A percentile compares a stretch with the other conserved stretches of the same genome.
Conservation (phyloP, 2,888 invertebrate species). For the Pollenia angustigena region DNA sequence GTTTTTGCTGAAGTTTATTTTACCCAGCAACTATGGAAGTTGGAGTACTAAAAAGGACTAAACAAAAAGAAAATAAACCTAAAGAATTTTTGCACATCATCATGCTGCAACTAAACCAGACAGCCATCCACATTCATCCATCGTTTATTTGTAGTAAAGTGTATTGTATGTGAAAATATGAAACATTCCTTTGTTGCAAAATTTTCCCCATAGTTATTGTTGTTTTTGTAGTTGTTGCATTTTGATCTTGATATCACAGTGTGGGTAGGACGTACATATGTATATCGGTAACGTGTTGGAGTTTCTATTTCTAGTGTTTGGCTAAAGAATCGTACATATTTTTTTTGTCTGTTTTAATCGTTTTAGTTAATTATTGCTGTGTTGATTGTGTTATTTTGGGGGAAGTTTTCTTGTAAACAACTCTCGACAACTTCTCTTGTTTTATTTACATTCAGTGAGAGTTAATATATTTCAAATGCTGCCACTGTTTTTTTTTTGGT, state of each 20-base stretch:
- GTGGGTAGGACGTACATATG: neutral
- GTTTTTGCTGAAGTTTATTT: constrained; percentile 52
- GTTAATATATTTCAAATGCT: neutral
- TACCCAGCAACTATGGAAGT: constrained; percentile 48
- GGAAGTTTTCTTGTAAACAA: constrained; percentile 28
- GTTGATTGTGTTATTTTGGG: constrained; percentile 11
- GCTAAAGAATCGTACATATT: constrained; percentile 32
- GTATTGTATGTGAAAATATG: constrained; percentile 57
- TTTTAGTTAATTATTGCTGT: neutral
- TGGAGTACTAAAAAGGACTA: constrained; percentile 44
- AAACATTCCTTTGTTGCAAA: constrained; percentile 39
- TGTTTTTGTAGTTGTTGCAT: constrained; percentile 57
- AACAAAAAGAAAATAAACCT: constrained; percentile 32
- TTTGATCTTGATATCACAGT: constrained; percentile 38
- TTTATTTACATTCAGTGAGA: neutral
- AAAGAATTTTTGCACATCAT: constrained; percentile 69
- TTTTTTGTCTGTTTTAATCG: constrained; percentile 10
- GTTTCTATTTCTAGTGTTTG: constrained; percentile 56
- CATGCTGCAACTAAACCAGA: constrained; percentile 6
- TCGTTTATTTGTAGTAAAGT: constrained; percentile 12
- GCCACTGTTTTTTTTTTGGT: neutral
- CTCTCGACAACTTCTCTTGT: constrained; percentile 5
- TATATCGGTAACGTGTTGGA: constrained; percentile 52
- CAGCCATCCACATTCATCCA: neutral
- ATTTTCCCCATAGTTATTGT: constrained; percentile 16